Conservation (phyloP, 2,113 vertebrate genomes). For the Spheniscus mendiculus region DNA sequence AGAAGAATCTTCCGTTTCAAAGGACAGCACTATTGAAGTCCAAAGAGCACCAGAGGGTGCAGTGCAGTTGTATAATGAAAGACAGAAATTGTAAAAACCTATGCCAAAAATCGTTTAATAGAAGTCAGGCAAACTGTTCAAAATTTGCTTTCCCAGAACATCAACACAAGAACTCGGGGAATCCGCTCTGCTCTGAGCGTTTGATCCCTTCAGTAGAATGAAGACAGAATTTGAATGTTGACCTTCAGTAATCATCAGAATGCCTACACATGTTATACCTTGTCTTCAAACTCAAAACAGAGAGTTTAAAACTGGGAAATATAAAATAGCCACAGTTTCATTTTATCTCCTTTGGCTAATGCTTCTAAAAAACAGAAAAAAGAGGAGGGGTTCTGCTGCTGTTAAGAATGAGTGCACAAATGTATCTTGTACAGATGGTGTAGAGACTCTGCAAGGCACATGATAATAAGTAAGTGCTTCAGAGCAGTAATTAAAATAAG, state of each 20-base stretch:
- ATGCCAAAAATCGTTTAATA: background rate
- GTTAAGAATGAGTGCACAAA: background rate
- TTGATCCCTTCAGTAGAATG: background rate
- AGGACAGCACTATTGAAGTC: background rate
- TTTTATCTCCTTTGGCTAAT: background rate
- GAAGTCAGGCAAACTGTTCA: background rate
- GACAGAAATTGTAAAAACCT: background rate
- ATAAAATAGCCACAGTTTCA: background rate
- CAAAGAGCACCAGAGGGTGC: background rate
- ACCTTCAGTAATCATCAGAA: background rate
- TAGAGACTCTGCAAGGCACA: background rate
- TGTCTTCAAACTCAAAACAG: background rate
- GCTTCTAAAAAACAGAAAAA: background rate
- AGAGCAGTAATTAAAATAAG: background rate
- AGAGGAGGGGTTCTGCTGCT: background rate
- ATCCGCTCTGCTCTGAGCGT: background rate
- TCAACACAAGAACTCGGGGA: background rate
- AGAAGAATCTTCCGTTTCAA: background rate
- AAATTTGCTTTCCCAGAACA: background rate
- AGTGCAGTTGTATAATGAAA: background rate
- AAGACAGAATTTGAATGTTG: background rate
- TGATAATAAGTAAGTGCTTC: background rate
- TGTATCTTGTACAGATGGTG: background rate
- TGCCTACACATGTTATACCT: background rate
- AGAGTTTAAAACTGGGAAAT: background rate